These are phyloP conservation scores for Drosophila tanythrix DNA, from an alignment of 2,888 invertebrate species.

Conservation along the genomic window DNA sequence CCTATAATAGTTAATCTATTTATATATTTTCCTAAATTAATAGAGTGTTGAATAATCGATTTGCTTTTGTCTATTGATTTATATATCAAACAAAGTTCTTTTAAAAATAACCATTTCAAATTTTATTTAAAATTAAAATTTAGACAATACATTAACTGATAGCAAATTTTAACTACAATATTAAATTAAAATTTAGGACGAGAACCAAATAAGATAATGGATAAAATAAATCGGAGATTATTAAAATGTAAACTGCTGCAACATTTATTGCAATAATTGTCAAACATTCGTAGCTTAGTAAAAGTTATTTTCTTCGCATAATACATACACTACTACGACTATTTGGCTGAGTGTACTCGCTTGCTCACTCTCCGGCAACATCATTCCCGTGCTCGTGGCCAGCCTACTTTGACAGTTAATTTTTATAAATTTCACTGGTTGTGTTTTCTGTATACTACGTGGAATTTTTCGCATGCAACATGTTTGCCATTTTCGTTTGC, in stretches of 20 bases:
- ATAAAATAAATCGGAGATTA: neutral
- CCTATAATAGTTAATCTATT: neutral
- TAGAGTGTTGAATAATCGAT: too few relatives aligned
- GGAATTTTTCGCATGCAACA: slow-evolving; percentile 62
- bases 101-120: neutral
- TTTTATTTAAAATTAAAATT: too few relatives aligned
- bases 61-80: neutral
- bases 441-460: slow-evolving; percentile 38
- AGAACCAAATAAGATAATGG: neutral
- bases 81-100: neutral
- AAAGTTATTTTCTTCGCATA: neutral
- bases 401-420: slow-evolving; percentile 73
- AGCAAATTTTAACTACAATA: neutral
- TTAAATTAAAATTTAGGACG: neutral
- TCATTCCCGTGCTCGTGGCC: neutral
- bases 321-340: neutral
- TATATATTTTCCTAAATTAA: too few relatives aligned
- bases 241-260: neutral
- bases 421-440: slow-evolving; percentile 74
- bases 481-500: slow-evolving; percentile 72
- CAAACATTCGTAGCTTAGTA: neutral
- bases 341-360: slow-evolving; percentile 33
- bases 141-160: neutral
- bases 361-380: neutral
- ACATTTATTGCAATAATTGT: neutral